Percentiles rank a stretch among this genome's conserved stretches.
Conservation (phyloP, 2,797 vertebrate species). For the Paedocypris micromegethes region DNA sequence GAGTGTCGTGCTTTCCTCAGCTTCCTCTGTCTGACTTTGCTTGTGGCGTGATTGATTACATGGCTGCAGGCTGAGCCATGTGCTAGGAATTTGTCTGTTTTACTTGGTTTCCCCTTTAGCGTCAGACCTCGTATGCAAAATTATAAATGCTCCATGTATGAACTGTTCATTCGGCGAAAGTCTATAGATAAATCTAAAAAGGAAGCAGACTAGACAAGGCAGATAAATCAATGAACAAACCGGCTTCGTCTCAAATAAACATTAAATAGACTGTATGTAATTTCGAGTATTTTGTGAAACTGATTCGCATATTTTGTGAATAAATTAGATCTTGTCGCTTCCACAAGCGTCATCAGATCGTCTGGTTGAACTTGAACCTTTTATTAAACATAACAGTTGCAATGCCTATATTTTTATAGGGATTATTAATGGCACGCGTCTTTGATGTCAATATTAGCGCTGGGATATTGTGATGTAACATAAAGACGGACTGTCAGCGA, state of each 20-base stretch:
- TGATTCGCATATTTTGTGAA: conserved; percentile 3
- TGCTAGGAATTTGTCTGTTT: background rate
- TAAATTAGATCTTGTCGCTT: background rate
- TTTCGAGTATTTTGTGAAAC: background rate
- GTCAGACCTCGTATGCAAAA: background rate
- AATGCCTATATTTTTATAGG: conserved; percentile 8
- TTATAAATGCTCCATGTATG: background rate
- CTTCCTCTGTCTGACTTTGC: conserved; percentile 6
- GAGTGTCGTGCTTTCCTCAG: background rate
- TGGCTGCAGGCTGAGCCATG: conserved; percentile 23
- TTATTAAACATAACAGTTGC: background rate
- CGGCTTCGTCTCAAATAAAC: background rate
- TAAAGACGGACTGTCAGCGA: conserved; percentile 26
- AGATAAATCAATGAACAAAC: background rate
- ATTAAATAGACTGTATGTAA: background rate
- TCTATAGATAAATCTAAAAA: no score
- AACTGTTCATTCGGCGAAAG: no score
- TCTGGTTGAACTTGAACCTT: background rate
- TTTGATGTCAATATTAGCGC: conserved; percentile 35
- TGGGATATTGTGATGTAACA: conserved; percentile 35
- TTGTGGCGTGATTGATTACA: conserved; percentile 32
- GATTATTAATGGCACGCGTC: conserved; percentile 23
- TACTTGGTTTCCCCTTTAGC: background rate
- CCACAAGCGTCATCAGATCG: background rate
- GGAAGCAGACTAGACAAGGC: no score